A percentile compares a stretch with the other conserved stretches of the same genome.
These are phyloP conservation scores for Calephelis perditalis DNA, from an alignment of 2,888 invertebrate species.

Conservation along the genomic window DNA sequence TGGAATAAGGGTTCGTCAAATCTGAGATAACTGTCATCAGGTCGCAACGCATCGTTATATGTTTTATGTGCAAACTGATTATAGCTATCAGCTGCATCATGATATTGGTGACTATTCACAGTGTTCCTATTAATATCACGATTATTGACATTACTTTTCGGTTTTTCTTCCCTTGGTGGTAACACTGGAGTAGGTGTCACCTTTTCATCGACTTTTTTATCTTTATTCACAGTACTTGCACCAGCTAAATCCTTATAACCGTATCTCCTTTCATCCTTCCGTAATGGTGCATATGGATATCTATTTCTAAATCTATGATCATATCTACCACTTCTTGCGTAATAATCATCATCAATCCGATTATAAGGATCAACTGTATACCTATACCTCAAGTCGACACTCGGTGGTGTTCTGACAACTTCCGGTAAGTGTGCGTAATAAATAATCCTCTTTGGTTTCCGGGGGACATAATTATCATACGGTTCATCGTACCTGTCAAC, in stretches of 20 bases:
- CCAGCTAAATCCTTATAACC: slow-evolving; percentile 64
- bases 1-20: slow-evolving; percentile 67
- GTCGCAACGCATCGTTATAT: slow-evolving; percentile 54
- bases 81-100: slow-evolving; percentile 49
- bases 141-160: slow-evolving; percentile 29
- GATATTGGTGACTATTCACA: slow-evolving; percentile 70
- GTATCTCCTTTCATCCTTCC: slow-evolving; percentile 67
- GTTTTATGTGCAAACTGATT: slow-evolving; percentile 54
- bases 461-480: slow-evolving; percentile 57
- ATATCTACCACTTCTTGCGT: slow-evolving; percentile 58
- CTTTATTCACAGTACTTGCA: slow-evolving; percentile 57
- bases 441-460: slow-evolving; percentile 80
- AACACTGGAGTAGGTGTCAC: slow-evolving; percentile 66
- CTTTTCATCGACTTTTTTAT: slow-evolving; percentile 65
- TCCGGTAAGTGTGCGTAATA: slow-evolving; percentile 85
- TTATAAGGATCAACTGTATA: slow-evolving; percentile 68
- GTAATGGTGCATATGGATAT: slow-evolving; percentile 62
- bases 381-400: slow-evolving; percentile 74
- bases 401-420: slow-evolving; percentile 80
- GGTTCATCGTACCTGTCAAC: slow-evolving; percentile 63
- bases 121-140: slow-evolving; percentile 49
- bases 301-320: slow-evolving; percentile 65
- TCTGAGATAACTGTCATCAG: slow-evolving; percentile 59
- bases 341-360: slow-evolving; percentile 61
- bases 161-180: slow-evolving; percentile 62